Evolutionary conservation across 1,140 invertebrate genomes (phyloP).

Genomic region (Eciton burchellii): DNA sequence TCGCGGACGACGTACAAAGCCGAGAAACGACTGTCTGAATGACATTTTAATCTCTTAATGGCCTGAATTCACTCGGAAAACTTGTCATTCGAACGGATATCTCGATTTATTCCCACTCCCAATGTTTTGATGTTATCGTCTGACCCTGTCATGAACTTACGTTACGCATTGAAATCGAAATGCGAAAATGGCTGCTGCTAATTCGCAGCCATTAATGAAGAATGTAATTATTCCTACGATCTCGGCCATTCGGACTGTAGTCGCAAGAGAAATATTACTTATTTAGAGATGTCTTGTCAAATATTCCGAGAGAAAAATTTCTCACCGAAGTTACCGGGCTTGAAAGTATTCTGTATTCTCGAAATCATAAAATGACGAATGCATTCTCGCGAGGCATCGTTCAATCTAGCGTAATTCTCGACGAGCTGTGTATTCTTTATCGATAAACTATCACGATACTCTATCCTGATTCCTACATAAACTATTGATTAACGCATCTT

Average conservation of each 20-base stretch:
- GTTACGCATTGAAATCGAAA: constrained; percentile 41
- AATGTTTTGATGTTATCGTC: not conserved
- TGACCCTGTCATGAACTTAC: not conserved
- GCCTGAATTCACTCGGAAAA: constrained; percentile 1
- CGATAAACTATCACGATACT: not conserved
- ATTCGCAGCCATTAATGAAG: too few relatives aligned
- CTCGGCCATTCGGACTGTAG: not conserved
- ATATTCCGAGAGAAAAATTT: constrained; percentile 53
- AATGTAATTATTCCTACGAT: constrained; percentile 39
- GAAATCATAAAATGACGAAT: constrained; percentile 31
- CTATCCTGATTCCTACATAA: not conserved
- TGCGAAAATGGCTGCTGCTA: constrained; percentile 4
- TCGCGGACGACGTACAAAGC: constrained; percentile 11
- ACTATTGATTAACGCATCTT: not conserved
- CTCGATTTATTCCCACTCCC: constrained; percentile 41
- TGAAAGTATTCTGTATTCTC: constrained; percentile 40
- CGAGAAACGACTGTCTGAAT: constrained; percentile 31
- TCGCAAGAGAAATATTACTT: constrained; percentile 53
- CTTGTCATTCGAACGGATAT: constrained; percentile 26
- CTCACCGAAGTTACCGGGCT: constrained; percentile 37
- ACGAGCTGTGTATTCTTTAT: not conserved
- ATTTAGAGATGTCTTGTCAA: constrained; percentile 51
- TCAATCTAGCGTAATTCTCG: constrained; percentile 16
- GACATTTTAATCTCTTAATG: constrained; percentile 59
- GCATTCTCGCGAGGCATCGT: constrained; percentile 28